Base-by-base conservation (phyloP, 2,888 invertebrate genomes). In the Blastobasis adustella region DNA sequence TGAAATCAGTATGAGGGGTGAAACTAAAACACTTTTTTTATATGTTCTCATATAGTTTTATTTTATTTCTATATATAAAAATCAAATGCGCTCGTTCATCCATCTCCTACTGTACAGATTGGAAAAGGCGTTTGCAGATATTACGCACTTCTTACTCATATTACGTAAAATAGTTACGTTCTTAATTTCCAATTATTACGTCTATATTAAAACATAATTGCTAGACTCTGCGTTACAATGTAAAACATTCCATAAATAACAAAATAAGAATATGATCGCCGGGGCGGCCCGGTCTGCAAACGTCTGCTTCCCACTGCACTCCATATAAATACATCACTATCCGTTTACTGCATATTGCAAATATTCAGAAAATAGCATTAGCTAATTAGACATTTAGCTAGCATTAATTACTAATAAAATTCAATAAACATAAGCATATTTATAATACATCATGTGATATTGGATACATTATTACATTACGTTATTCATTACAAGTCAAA, bases 311-410 rank as follows among this genome's bases (percentile, higher is more conserved):
- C 57, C 55, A 48, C 41, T 47, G 37, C 47, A 49, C 47, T 49
- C 49, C 40, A 10, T 81, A 84, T 87, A 87, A 86, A 86, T 86
- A 87, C 82, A 82, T 75, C 70, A 72, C 73, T 76, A 69, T 79
- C 78, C 73, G 71, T 73, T 67, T 69, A 64, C 71, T 75, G 80
- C 84, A 78, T 78, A 81, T 75, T 75, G 82, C 80, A 82, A 79
- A 79, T 80, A 82, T 83, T 83, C 80, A 79, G 79, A 85, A 85
- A 84, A 85, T 86, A 87, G 86, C 86, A 86, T 87, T 83, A 80
- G 83, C 86, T 86, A 85, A 83, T 81, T 75, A 42, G 79, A 82
- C 76, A 84, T 81, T 85, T 77, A 84, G 85, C 85, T 88, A 88
- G 84, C 82, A 79, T 75, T 80, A 71, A 79, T 74, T 71, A 71